Evolutionary conservation across 2,113 vertebrate species (phyloP), one percentile per base, ranked within the genome.

Genomic region (Haemorhous mexicanus): DNA sequence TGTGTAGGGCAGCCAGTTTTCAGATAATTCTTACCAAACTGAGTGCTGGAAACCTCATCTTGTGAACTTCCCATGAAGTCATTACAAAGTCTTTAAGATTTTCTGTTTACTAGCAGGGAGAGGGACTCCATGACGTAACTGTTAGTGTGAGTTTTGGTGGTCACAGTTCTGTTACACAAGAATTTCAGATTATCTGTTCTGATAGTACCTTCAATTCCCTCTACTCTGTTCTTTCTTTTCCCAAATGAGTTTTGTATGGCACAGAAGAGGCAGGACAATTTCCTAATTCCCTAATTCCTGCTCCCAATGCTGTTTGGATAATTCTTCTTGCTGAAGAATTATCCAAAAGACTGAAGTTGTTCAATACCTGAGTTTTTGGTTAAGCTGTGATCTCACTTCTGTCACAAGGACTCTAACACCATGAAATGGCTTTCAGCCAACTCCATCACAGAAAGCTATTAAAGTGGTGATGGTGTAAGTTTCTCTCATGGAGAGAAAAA

Each of bases 101-200:
- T 77, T 68, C 16, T 64, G 5, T 28, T 61, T 24, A 7, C 24
- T 50, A 12, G 23, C 1, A 5, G 43, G n/a, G 24, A 46, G 33
- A 44, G 8, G 2, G 16, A 4, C 24, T 44, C 50, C 4, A 1
- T 35, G 33, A 33, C 4, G 1, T 4, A 47, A 24, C 30, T 58
- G 16, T 30, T 28, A 6, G 6, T 8, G 13, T 76, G 68, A 73
- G 52, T 59, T 53, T 47, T 26, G 13, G 12, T 55, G 24, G 30
- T 44, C 49, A 10, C 8, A 0, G n/a, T 88, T 47, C 41, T 80
- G 37, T 72, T 74, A 19, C 0, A 12, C 0, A 0, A 8, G 4
- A 7, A 3, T 79, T 72, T 69, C 33, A 72, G 17, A 27, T 46
- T 77, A 27, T 66, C 17, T 58, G 0, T 49, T 66, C 37, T 28